phyloP scores from a whole-genome alignment of 2,113 vertebrate genomes.

The Cottus gobio region DNA sequence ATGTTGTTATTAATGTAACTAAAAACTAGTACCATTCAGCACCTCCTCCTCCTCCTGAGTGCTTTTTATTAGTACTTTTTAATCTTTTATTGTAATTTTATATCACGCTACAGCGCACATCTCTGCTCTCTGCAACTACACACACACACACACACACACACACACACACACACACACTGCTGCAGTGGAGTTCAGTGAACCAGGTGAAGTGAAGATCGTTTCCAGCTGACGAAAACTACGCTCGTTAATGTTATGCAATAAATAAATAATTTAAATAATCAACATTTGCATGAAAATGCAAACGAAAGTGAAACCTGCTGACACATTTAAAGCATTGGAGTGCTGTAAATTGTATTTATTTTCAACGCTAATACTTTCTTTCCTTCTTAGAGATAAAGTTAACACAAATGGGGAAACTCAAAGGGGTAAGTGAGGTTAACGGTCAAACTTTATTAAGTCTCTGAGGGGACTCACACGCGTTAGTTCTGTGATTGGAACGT shows the following conservation, averaged over 20 bases:
- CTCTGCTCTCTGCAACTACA: background rate
- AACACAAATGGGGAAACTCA: background rate
- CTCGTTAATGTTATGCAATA: background rate
- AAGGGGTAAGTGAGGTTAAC: background rate
- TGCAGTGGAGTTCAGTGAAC: background rate
- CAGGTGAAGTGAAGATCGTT: background rate
- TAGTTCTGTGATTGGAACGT: background rate
- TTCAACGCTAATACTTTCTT: background rate
- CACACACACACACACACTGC: background rate
- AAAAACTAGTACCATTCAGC: conserved; percentile 14
- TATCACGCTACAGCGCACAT: background rate
- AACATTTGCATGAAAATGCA: background rate
- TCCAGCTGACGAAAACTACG: background rate
- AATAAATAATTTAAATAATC: background rate
- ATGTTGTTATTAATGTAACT: background rate
- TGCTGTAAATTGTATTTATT: background rate
- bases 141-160: background rate
- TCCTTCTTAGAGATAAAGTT: background rate
- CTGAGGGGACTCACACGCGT: background rate
- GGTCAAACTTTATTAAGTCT: background rate
- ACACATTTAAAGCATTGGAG: background rate
- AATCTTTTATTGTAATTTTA: background rate
- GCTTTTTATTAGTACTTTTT: background rate
- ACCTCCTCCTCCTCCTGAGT: background rate
- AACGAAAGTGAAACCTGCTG: background rate